A percentile compares a stretch with the other conserved stretches of the same genome.
Conservation (phyloP, 2,113 vertebrate species). For the Heterotilapia buettikoferi region DNA sequence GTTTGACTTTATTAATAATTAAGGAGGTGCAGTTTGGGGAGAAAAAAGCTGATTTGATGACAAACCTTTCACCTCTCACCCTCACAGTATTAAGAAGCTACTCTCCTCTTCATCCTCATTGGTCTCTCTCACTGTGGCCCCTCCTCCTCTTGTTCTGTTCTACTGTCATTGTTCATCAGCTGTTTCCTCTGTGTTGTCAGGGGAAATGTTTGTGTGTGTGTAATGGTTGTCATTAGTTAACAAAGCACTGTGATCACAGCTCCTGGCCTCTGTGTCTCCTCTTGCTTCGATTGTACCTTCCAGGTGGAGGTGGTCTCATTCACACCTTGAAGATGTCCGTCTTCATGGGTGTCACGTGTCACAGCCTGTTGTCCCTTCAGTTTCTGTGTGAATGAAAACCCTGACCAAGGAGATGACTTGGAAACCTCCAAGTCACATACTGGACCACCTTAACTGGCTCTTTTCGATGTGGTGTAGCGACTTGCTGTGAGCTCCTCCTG, state of each 20-base stretch:
- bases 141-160: neutral
- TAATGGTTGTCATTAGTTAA: neutral
- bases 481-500: neutral
- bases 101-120: neutral
- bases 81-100: neutral
- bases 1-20: neutral
- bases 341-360: neutral
- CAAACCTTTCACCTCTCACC: neutral
- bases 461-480: neutral
- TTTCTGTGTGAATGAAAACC: neutral
- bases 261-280: neutral
- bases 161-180: neutral
- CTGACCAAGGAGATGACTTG: neutral
- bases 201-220: neutral
- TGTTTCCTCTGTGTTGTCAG: neutral
- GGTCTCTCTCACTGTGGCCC: neutral
- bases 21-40: neutral
- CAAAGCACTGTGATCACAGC: neutral
- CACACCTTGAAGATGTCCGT: neutral
- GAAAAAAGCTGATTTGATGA: neutral
- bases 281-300: neutral
- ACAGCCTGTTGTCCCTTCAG: fast-evolving
- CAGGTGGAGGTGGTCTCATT: neutral
- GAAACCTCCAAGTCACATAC: neutral
- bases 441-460: neutral